Evolutionary conservation across 1,140 invertebrate species (phyloP), one percentile per base, ranked within the genome.

Genomic region (Drosophila kanapiae): DNA sequence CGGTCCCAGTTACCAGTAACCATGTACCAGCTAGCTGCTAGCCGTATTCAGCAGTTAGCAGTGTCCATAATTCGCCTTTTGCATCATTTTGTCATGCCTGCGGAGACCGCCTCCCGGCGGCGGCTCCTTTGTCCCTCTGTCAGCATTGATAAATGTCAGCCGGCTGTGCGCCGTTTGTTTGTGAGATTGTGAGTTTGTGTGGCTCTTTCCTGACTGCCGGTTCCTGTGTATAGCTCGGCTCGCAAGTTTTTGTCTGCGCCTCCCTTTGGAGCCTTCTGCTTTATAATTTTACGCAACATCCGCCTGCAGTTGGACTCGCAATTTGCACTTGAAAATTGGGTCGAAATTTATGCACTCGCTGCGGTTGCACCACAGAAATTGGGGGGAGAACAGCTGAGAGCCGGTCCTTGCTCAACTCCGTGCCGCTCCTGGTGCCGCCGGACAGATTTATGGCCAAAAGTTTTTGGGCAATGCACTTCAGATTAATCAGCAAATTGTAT

Each of bases 401-500:
- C 31, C 38, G 37, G 38, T 48, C 18, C 29, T 29, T 18, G 10
- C 51, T 14, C 51, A 53, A 16, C n/a, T 31, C 35, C 5, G 7
- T 42, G 11, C 27, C 11, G 33, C 29, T 53, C 51, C 33, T 38
- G 14, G 14, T 33, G 56, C 40, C n/a, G 47, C 47, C 31, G 54
- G 60, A 71, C 68, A 85, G 78, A 88, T 88, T 88, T 88, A 88
- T 81, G 85, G 51, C 48, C 45, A 70, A 90, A 88, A 88, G 54
- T 88, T 88, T 88, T 88, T 78, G 71, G 67, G 65, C 82, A 70
- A 68, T 82, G 75, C 86, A 69, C 87, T 87, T 87, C 76, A 85
- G 86, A 91, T 91, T 86, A 91, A 91, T 91, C 87, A 87, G 82
- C 86, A 91, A 91, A 91, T 91, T 91, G 80, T 91, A 83, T 86